Percentiles rank a stretch among this genome's conserved stretches.
phyloP scores from a whole-genome alignment of 2,888 invertebrate species.

The Hemaris fuciformis region DNA sequence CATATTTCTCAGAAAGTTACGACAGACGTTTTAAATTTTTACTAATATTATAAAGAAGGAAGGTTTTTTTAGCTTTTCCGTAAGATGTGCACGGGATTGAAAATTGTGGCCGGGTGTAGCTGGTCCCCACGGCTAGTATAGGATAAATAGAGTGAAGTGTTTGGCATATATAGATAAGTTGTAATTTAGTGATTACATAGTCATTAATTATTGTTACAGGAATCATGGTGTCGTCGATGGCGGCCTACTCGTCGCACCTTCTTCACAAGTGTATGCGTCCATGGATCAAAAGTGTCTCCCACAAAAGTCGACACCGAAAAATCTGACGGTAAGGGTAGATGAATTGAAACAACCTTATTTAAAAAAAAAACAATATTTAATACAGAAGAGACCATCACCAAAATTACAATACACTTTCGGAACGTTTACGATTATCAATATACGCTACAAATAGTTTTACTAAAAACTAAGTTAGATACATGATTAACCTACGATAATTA shows the following conservation, averaged over 20 bases:
- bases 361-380: slow-evolving; percentile 57
- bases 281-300: slow-evolving; percentile 64
- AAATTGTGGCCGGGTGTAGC: too few relatives aligned
- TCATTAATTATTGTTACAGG: slow-evolving; percentile 61
- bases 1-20: too few relatives aligned
- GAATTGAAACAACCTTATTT: slow-evolving; percentile 24
- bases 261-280: slow-evolving; percentile 67
- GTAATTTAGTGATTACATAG: slow-evolving; percentile 16
- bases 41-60: too few relatives aligned
- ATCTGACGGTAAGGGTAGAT: slow-evolving; percentile 68
- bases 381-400: slow-evolving; percentile 76
- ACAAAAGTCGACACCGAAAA: slow-evolving; percentile 67
- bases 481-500: slow-evolving; percentile 53
- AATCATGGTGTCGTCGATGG: slow-evolving; percentile 85
- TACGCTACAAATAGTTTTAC: slow-evolving; percentile 34
- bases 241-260: slow-evolving; percentile 73
- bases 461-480: slow-evolving; percentile 51
- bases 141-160: too few relatives aligned
- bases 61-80: too few relatives aligned
- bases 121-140: too few relatives aligned
- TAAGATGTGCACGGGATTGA: too few relatives aligned
- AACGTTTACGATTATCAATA: slow-evolving; percentile 42
- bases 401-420: slow-evolving; percentile 51
- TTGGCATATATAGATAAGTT: too few relatives aligned
- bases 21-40: too few relatives aligned